phyloP scores from a whole-genome alignment of 2,888 invertebrate species.

The Euzophera pinguis region DNA sequence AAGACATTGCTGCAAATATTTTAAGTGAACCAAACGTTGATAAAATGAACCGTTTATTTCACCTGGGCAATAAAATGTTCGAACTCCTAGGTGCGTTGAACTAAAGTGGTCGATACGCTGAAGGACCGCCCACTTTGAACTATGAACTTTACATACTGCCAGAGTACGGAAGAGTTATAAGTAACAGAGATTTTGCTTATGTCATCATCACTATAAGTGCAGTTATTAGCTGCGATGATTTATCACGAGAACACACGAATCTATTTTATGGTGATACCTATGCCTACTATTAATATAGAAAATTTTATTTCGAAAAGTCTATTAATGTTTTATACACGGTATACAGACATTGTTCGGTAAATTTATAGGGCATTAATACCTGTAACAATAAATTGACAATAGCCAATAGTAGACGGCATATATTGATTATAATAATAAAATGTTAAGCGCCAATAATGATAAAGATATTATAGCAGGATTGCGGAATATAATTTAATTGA shows the following conservation, averaged over 20 bases:
- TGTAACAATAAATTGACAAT: slow-evolving; percentile 18
- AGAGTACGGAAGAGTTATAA: slow-evolving; percentile 26
- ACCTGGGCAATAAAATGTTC: slow-evolving; percentile 29
- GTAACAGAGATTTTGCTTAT: slow-evolving; percentile 10
- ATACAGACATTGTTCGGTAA: neutral
- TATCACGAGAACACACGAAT: no score
- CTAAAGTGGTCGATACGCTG: slow-evolving; percentile 36
- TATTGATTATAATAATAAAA: slow-evolving; percentile 17
- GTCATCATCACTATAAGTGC: neutral
- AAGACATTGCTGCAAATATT: neutral
- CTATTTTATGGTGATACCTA: no score
- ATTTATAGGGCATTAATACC: slow-evolving; percentile 21
- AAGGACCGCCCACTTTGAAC: slow-evolving; percentile 23
- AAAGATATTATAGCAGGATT: slow-evolving; percentile 12
- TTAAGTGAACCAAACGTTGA: neutral
- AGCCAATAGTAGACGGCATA: slow-evolving; percentile 14
- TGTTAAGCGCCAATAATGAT: slow-evolving; percentile 22
- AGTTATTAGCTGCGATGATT: neutral
- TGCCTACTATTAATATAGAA: no score
- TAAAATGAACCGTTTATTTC: slow-evolving; percentile 25
- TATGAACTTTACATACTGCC: slow-evolving; percentile 31
- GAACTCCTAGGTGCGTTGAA: slow-evolving; percentile 30
- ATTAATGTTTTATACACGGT: no score
- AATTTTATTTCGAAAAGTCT: no score
- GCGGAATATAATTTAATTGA: no score